Percentiles rank a stretch among this genome's conserved stretches.
These are phyloP conservation scores for Anticlea derivata DNA, from an alignment of 2,888 invertebrate species.

Conservation along the genomic window DNA sequence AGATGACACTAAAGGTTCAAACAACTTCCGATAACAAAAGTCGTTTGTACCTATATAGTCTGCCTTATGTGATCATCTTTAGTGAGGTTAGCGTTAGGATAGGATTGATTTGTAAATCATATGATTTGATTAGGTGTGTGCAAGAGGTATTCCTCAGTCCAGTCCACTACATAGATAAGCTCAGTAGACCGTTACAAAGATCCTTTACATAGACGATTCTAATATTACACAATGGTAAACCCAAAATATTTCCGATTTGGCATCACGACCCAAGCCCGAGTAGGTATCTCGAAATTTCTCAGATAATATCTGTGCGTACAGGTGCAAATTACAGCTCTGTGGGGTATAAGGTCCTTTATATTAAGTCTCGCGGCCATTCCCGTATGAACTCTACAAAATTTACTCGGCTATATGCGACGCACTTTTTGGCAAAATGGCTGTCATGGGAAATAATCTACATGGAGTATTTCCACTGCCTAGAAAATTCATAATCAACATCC, in stretches of 20 bases:
- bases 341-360: slow-evolving; percentile 66
- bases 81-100: background rate
- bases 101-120: too few relatives aligned
- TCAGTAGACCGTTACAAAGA: slow-evolving; percentile 5
- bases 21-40: slow-evolving; percentile 12
- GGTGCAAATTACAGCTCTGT: slow-evolving; percentile 75
- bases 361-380: slow-evolving; percentile 58
- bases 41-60: background rate
- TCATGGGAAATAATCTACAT: slow-evolving; percentile 8
- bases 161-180: slow-evolving; percentile 11
- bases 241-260: slow-evolving; percentile 37
- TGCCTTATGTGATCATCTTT: background rate
- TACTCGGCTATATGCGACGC: slow-evolving; percentile 24
- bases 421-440: slow-evolving; percentile 40
- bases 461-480: background rate
- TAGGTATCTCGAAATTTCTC: slow-evolving; percentile 70
- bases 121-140: too few relatives aligned
- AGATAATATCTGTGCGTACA: slow-evolving; percentile 74
- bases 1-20: slow-evolving; percentile 38
- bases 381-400: slow-evolving; percentile 47
- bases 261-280: slow-evolving; percentile 49
- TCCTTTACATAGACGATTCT: slow-evolving; percentile 12
- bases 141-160: background rate
- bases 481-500: background rate
- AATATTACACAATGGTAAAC: slow-evolving; percentile 21